Evolutionary conservation across 2,888 invertebrate species (phyloP), one percentile per base, ranked within the genome.

Genomic region (Agrotis exclamationis): DNA sequence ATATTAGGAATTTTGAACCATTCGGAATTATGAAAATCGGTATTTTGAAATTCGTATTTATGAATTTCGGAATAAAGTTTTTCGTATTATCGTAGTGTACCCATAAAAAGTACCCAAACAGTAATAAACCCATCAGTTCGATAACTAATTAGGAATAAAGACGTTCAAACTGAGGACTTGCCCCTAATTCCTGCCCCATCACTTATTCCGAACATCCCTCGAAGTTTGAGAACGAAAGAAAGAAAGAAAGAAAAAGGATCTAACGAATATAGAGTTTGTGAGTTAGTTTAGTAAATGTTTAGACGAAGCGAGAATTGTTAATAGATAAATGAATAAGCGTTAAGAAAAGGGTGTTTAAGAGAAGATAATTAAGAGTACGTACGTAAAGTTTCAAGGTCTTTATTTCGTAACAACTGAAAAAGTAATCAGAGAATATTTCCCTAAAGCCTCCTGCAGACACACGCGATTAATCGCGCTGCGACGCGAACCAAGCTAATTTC

Each of bases 281-380:
- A 76, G 85, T 85, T 85, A 73, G 68, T 79, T 83, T 63, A 47
- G 84, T 80, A 79, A 85, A 84, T 83, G 86, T 70, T 81, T 57
- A 63, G 50, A 85, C 86, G 70, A 18, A 53, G 9, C 9, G 11
- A 45, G 84, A 85, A 84, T 83, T 53, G 50, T 70, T 79, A 80
- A 45, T 56, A 64, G 47, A 60, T 69, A 50, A 79, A 13, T 51
- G 16, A 47, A 16, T 53, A 18, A n/a, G 14, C 1, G 16, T 5
- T 47, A 20, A 24, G 16, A 24, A 47, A 39, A 11, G 20, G 22
- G 1, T 28, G 44, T 24, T 54, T 2, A 0, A 7, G 16, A 48
- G 33, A n/a, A 64, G 48, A 4, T 18, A 20, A 44, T 24, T 24
- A 59, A 59, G 39, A 39, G 9, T 11, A 11, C 11, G 39, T 39